Base-by-base conservation (phyloP, 2,797 vertebrate species). In the Danio kyathit region DNA sequence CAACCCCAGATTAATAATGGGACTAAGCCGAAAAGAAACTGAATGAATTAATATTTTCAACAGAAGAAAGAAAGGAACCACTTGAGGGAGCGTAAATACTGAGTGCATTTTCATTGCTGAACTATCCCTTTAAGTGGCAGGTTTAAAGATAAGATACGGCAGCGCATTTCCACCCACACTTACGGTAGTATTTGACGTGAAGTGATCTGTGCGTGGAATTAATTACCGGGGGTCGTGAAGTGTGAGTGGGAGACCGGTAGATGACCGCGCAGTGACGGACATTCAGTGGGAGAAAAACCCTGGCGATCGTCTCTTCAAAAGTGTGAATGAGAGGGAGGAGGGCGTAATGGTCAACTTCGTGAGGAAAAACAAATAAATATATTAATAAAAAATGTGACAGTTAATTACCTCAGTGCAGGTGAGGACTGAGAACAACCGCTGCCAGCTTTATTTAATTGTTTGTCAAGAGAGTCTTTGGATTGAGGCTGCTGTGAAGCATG, bases 291-390 rank as follows among this genome's bases (percentile, higher is more conserved):
- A 60, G 41, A 12, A 38, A 60, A 11, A 61, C 38, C 14, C 40
- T 16, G 52, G 48, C 40, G 12, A 59, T 13, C 17, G 17, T 56
- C 79, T 74, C 57, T 63, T 89, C 86, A 7, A 52, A 87, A 86
- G 87, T 87, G 87, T 74, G 6, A 60, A 85, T 86, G 87, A 86
- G 86, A 85, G 67, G 76, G 79, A 16, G 66, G 3, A 65, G 5
- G 12, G 41, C 66, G 63, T 67, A 52, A 52, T 57, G 19, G 43
- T 56, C 65, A 60, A 43, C 57, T 79, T 41, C 2, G 44, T 41
- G 29, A 6, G 1, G 19, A 11, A 8, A 9, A 43, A 56, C 29
- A 21, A 21, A 5, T 3, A 19, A 57, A n/a, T 19, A n/a, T 54
- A 29, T 29, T 29, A 29, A 29, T 38, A 19, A 38, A 57, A 29